Percentiles rank a stretch among this genome's conserved stretches.
Conservation (phyloP, 2,797 vertebrate genomes). For the Thaleichthys pacificus region DNA sequence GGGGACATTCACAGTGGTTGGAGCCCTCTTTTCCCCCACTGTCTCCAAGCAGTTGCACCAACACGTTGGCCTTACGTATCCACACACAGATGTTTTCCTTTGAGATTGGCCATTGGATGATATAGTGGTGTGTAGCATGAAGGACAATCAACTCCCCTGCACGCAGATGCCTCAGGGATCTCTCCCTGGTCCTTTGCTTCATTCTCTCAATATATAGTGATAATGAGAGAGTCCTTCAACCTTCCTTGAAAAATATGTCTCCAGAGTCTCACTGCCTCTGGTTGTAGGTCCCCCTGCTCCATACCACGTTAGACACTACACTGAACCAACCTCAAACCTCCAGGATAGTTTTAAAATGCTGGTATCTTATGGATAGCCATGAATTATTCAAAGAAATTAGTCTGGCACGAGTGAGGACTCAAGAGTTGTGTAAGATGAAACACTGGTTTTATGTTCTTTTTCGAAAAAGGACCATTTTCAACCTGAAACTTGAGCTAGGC, state of each 20-base stretch:
- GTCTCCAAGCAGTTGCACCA: conserved; percentile 48
- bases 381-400: conserved; percentile 3
- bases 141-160: conserved; percentile 54
- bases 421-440: conserved; percentile 2
- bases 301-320: conserved; percentile 11
- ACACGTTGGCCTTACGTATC: conserved; percentile 52
- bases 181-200: conserved; percentile 54
- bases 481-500: conserved; percentile 16
- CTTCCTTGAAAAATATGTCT: conserved; percentile 40
- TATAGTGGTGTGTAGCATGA: conserved; percentile 58
- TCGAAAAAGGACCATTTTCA: conserved; percentile 1
- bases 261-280: conserved; percentile 13
- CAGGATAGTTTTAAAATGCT: conserved; percentile 23
- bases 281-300: conserved; percentile 35
- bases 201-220: conserved; percentile 54
- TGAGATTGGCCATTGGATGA: conserved; percentile 55
- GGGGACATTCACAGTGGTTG: conserved; percentile 51
- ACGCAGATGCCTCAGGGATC: conserved; percentile 46
- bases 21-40: conserved; percentile 41
- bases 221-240: conserved; percentile 57
- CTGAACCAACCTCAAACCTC: conserved; percentile 21
- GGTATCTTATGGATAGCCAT: conserved; percentile 4
- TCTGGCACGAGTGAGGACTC: background rate
- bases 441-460: conserved; percentile 3
- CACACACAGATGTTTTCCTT: conserved; percentile 68